A percentile compares a stretch with the other conserved stretches of the same genome.
phyloP scores from a whole-genome alignment of 2,888 invertebrate genomes.

The Tethea ocularis region DNA sequence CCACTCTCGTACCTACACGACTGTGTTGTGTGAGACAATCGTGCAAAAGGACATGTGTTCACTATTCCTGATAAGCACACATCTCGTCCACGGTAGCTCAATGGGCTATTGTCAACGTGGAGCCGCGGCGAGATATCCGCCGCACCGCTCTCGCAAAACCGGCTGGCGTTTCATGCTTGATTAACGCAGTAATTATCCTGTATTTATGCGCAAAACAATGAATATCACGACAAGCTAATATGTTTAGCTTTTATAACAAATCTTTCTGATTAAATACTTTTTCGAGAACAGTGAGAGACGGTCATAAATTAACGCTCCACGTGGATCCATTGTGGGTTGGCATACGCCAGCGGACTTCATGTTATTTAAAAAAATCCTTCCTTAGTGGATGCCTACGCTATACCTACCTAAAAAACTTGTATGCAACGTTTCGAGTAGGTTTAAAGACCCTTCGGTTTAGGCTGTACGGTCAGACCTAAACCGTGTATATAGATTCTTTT shows the following conservation, averaged over 20 bases:
- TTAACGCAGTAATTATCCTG: conserved; percentile 42
- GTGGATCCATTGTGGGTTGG: too few relatives aligned
- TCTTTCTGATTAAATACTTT: background rate
- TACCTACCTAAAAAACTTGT: too few relatives aligned
- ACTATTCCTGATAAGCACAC: conserved; percentile 44
- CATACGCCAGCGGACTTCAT: too few relatives aligned
- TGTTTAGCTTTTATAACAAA: background rate
- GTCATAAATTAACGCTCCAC: too few relatives aligned
- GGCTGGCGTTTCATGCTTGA: conserved; percentile 31
- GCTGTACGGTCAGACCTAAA: too few relatives aligned
- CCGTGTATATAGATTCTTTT: too few relatives aligned
- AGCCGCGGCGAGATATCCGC: conserved; percentile 6
- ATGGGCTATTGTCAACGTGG: conserved; percentile 37
- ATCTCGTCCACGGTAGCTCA: conserved; percentile 26
- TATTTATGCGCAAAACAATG: conserved; percentile 6
- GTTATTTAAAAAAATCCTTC: too few relatives aligned
- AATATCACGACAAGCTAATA: background rate
- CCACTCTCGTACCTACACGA: conserved; percentile 17
- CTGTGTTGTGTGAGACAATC: conserved; percentile 33
- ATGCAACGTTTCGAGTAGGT: too few relatives aligned
- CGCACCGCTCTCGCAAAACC: conserved; percentile 21
- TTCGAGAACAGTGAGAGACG: too few relatives aligned
- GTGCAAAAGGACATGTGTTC: conserved; percentile 47
- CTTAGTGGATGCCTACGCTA: too few relatives aligned
- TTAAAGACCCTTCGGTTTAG: too few relatives aligned